Conservation (phyloP, 2,888 invertebrate genomes). For the Chloroclysta siterata region DNA sequence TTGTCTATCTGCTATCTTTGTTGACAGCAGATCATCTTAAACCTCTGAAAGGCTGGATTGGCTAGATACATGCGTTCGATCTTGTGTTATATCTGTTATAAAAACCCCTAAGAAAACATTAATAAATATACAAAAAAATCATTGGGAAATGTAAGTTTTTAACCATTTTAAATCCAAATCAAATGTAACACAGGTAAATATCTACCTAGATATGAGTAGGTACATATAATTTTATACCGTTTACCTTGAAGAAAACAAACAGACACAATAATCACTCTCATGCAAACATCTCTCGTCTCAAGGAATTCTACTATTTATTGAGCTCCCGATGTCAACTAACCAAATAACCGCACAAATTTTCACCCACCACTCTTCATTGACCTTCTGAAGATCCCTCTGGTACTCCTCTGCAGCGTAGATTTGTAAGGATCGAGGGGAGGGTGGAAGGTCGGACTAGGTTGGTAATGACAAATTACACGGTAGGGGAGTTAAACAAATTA, state of each 20-base stretch:
- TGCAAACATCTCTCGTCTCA: slow-evolving; percentile 57
- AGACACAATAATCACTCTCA: slow-evolving; percentile 56
- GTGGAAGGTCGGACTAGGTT: slow-evolving; percentile 51
- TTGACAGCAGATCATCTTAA: too few species aligned
- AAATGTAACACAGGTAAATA: too few species aligned
- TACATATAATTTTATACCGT: background rate
- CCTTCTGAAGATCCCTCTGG: slow-evolving; percentile 32
- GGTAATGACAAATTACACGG: slow-evolving; percentile 71
- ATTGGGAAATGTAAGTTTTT: too few species aligned
- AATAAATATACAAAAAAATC: too few species aligned
- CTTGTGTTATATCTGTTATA: too few species aligned
- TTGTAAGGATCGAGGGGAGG: slow-evolving; percentile 26
- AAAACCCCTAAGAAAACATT: too few species aligned
- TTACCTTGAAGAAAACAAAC: slow-evolving; percentile 46
- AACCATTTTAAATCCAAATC: too few species aligned
- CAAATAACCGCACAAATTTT: slow-evolving; percentile 64
- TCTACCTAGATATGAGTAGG: too few species aligned
- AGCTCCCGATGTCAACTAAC: slow-evolving; percentile 73
- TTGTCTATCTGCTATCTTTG: background rate
- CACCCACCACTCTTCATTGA: slow-evolving; percentile 48
- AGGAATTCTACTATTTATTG: slow-evolving; percentile 68
- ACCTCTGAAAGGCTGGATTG: too few species aligned
- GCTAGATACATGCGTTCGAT: too few species aligned
- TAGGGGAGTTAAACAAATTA: slow-evolving; percentile 80
- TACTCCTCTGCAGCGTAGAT: slow-evolving; percentile 22